Conservation (phyloP, 2,888 invertebrate genomes). For the Perdita meconis region DNA sequence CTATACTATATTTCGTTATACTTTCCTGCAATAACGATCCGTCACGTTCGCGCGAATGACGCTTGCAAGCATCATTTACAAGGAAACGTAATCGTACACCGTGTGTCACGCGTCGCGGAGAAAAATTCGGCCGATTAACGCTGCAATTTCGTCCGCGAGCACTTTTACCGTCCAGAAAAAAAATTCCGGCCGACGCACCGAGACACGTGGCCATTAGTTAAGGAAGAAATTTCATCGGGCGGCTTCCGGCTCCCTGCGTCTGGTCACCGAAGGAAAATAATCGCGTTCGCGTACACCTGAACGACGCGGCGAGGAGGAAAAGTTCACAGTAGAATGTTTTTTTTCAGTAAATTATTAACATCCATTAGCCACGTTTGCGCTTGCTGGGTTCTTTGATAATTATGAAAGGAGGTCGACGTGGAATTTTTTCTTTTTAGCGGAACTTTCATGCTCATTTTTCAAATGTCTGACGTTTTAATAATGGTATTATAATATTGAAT, state of each 20-base stretch:
- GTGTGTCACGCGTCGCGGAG: constrained; percentile 8
- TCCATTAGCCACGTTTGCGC: too few relatives aligned
- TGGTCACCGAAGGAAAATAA: constrained; percentile 24
- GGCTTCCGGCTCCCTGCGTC: constrained; percentile 24
- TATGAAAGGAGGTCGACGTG: too few relatives aligned
- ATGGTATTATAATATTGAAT: too few relatives aligned
- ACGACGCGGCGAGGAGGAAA: too few relatives aligned
- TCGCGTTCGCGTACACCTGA: too few relatives aligned
- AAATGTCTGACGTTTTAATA: too few relatives aligned
- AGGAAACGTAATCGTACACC: constrained; percentile 23
- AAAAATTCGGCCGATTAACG: constrained; percentile 32
- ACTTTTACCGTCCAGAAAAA: constrained; percentile 1
- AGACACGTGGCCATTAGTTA: constrained; percentile 25
- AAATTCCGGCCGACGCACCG: constrained; percentile 21
- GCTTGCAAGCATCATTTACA: constrained; percentile 23
- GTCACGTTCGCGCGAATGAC: neutral
- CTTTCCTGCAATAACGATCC: constrained; percentile 18
- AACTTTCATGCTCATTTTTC: too few relatives aligned
- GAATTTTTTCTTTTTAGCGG: too few relatives aligned
- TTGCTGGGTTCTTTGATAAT: too few relatives aligned
- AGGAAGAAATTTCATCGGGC: constrained; percentile 53
- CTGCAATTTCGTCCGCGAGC: neutral
- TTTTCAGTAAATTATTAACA: too few relatives aligned
- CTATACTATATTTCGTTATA: constrained; percentile 14
- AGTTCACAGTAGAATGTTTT: too few relatives aligned